Conservation (phyloP, 2,113 vertebrate genomes). For the human (Homo sapiens) region DNA sequence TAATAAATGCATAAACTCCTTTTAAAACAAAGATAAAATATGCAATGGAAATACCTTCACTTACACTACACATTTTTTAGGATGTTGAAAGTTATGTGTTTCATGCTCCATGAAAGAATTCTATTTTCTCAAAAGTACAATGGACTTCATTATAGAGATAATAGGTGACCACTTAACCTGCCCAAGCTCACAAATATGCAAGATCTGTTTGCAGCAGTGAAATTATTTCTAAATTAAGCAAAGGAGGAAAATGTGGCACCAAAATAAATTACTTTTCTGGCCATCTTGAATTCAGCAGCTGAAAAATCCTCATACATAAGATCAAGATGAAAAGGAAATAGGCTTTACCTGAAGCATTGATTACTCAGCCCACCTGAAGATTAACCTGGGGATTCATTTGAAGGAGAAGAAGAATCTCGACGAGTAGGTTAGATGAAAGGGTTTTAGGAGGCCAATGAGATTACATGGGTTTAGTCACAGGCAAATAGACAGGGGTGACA, state of each 20-base stretch:
- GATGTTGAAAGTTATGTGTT: not conserved
- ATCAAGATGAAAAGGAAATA: not conserved
- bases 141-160: not conserved
- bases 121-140: conserved; percentile 16
- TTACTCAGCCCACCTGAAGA: not conserved
- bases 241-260: not conserved
- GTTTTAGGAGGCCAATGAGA: not conserved
- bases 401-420: not conserved
- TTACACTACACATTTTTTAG: not conserved
- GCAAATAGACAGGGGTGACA: not conserved
- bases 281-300: not conserved
- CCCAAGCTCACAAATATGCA: not conserved
- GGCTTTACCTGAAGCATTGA: not conserved
- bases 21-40: not conserved
- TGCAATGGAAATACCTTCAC: not conserved
- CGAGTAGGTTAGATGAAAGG: not conserved
- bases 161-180: not conserved
- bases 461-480: not conserved
- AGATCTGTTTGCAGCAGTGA: not conserved
- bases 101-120: not conserved
- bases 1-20: not conserved
- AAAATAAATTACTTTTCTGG: not conserved
- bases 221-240: conserved; percentile 27
- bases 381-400: not conserved
- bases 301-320: not conserved